Evolutionary conservation across 2,888 invertebrate species (phyloP).

Genomic region (Tortrix viridana): DNA sequence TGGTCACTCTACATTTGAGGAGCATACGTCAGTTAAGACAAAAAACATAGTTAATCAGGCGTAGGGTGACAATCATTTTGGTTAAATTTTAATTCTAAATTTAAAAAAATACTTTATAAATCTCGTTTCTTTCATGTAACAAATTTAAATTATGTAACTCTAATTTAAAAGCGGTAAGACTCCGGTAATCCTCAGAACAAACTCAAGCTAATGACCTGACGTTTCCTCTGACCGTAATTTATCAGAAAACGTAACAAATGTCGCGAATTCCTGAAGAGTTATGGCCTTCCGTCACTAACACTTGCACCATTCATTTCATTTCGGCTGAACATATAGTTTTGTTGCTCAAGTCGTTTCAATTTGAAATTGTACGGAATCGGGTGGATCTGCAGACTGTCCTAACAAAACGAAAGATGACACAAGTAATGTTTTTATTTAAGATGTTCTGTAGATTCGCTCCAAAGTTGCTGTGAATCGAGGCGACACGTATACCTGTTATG

Average conservation of each 20-base stretch:
- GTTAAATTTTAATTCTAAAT: too few relatives aligned
- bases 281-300: constrained; percentile 2
- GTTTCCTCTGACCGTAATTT: background rate
- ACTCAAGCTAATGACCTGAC: background rate
- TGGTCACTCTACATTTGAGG: too few relatives aligned
- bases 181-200: too few relatives aligned
- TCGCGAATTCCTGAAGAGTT: background rate
- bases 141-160: too few relatives aligned
- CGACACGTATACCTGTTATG: constrained; percentile 31
- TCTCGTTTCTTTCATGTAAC: too few relatives aligned
- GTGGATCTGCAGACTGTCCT: constrained; percentile 12
- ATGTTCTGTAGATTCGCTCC: constrained; percentile 22
- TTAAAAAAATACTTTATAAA: too few relatives aligned
- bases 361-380: constrained; percentile 14
- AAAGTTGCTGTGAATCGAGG: constrained; percentile 20
- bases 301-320: constrained; percentile 15
- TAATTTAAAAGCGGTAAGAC: too few relatives aligned
- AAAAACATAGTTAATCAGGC: too few relatives aligned
- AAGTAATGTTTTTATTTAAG: background rate
- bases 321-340: constrained; percentile 22
- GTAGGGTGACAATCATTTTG: too few relatives aligned
- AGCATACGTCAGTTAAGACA: too few relatives aligned
- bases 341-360: constrained; percentile 19
- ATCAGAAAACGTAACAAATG: background rate
- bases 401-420: background rate